A percentile compares a stretch with the other conserved stretches of the same genome.
Conservation (phyloP, 1,140 invertebrate genomes). For the Augochlora pura region DNA sequence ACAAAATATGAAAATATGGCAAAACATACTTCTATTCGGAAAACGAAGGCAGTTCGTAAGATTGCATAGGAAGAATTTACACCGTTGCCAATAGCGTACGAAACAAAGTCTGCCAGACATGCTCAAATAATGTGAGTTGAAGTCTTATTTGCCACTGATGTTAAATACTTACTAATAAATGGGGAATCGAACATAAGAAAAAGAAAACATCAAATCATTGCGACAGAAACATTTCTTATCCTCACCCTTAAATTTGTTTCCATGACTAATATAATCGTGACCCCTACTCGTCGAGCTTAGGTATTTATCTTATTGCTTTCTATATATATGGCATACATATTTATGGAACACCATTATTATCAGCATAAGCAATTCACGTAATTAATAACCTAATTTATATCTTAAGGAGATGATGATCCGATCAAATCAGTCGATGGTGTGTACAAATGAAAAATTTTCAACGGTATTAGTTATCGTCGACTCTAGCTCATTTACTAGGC, state of each 20-base stretch:
- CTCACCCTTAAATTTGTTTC: constrained; percentile 28
- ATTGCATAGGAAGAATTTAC: neutral
- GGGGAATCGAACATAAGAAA: neutral
- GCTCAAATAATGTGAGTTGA: neutral
- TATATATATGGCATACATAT: neutral
- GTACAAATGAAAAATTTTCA: neutral
- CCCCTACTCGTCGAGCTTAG: neutral
- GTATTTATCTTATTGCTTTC: too few species aligned
- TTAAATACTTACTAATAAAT: constrained; percentile 31
- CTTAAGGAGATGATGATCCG: neutral
- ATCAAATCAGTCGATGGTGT: neutral
- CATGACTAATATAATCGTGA: neutral
- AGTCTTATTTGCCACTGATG: constrained; percentile 38
- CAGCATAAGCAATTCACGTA: too few species aligned
- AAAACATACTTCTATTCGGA: neutral
- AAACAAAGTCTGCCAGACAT: neutral
- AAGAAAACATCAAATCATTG: neutral
- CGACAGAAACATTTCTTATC: constrained; percentile 41
- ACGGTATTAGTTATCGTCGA: neutral
- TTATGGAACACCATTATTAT: neutral
- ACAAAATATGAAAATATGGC: neutral
- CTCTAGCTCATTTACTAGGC: neutral
- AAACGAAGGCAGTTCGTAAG: neutral
- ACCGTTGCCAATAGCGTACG: neutral
- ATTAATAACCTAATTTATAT: neutral